These are phyloP conservation scores for Tetragonisca angustula DNA, from an alignment of 2,888 invertebrate species.

Conservation along the genomic window DNA sequence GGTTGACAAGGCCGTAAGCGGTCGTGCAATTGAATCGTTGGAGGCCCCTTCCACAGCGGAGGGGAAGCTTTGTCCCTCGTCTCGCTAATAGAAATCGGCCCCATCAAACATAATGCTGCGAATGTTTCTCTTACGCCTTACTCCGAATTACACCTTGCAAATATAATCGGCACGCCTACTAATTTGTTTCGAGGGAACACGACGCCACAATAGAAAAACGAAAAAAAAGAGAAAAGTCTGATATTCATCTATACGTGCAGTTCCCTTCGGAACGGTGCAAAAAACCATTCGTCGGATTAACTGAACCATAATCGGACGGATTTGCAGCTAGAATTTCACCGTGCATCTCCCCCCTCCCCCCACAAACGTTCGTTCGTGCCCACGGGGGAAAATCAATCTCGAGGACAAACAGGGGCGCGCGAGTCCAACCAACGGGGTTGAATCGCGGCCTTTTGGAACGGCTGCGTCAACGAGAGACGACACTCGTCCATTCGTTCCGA, in stretches of 20 bases:
- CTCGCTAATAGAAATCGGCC: neutral
- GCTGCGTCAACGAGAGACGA: slow-evolving; percentile 20
- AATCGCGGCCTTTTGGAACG: slow-evolving; percentile 12
- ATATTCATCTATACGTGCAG: too few relatives aligned
- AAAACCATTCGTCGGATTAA: slow-evolving; percentile 18
- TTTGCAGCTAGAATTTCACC: neutral
- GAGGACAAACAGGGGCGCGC: slow-evolving; percentile 1
- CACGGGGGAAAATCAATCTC: slow-evolving; percentile 25
- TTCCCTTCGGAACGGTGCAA: neutral
- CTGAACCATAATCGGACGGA: slow-evolving; percentile 8
- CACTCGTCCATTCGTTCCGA: slow-evolving; percentile 42
- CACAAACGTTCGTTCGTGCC: neutral
- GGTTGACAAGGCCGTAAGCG: slow-evolving; percentile 43
- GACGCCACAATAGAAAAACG: too few relatives aligned
- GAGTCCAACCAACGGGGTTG: neutral
- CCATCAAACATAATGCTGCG: neutral
- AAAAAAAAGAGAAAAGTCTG: too few relatives aligned
- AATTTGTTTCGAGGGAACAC: neutral
- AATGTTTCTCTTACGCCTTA: neutral
- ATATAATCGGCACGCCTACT: neutral
- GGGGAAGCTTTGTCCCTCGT: neutral
- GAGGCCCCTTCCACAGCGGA: neutral
- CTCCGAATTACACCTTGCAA: neutral
- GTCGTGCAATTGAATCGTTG: slow-evolving; percentile 50
- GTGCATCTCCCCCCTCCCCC: neutral